These are phyloP conservation scores for Heliconius nattereri DNA, from an alignment of 1,140 invertebrate species.

Conservation along the genomic window DNA sequence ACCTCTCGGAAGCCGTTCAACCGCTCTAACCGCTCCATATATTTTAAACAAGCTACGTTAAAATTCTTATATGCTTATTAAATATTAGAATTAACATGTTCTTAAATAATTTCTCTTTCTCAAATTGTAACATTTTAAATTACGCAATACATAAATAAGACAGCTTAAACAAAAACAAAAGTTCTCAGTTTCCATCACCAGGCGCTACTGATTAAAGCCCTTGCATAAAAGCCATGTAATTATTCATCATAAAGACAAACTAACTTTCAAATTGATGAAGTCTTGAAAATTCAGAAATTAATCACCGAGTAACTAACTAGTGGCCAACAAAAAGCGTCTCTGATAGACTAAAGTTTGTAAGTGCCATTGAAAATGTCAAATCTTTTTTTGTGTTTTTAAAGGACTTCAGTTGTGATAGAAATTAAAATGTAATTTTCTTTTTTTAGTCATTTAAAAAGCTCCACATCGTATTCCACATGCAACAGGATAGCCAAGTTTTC, in stretches of 20 bases:
- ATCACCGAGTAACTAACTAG: constrained; percentile 34
- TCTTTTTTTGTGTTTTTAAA: background rate
- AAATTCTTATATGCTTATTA: too few species aligned
- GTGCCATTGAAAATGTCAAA: constrained; percentile 15
- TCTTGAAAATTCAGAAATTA: constrained; percentile 33
- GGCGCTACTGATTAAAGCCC: constrained; percentile 1
- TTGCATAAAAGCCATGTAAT: constrained; percentile 28
- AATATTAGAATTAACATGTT: too few species aligned
- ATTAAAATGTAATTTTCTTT: background rate
- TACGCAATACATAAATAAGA: background rate
- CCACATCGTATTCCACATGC: background rate
- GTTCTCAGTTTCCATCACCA: background rate
- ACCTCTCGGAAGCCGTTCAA: too few species aligned
- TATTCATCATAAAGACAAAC: constrained; percentile 32
- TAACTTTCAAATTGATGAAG: constrained; percentile 33
- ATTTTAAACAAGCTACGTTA: too few species aligned
- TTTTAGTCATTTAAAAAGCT: background rate
- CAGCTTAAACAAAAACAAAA: background rate
- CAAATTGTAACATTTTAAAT: constrained; percentile 7
- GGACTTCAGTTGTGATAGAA: background rate
- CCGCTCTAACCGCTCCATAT: too few species aligned
- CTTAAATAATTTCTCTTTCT: background rate
- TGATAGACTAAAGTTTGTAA: constrained; percentile 29
- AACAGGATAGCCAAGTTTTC: background rate
- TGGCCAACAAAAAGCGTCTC: constrained; percentile 30